A percentile compares a stretch with the other conserved stretches of the same genome.
Evolutionary conservation across 2,113 vertebrate species (phyloP).

Genomic region (Etheostoma cragini): DNA sequence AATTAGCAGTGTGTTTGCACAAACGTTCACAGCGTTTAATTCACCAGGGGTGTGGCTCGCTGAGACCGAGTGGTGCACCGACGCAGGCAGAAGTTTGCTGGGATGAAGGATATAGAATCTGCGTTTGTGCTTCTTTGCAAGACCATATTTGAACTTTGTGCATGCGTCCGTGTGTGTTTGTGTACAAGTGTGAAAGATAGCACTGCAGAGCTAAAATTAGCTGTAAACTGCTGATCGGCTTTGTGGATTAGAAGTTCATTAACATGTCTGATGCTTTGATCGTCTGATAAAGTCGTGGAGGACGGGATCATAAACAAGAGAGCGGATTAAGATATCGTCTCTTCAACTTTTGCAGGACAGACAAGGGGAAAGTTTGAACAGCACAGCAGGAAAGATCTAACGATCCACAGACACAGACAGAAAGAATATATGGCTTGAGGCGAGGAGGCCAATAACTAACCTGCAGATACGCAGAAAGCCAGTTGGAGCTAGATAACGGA

Average conservation of each 20-base stretch:
- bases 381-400: slow-evolving; percentile 6
- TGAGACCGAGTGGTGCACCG: slow-evolving; percentile 25
- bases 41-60: slow-evolving; percentile 44
- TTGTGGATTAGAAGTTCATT: slow-evolving; percentile 75
- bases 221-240: slow-evolving; percentile 54
- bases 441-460: slow-evolving; percentile 38
- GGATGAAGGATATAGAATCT: slow-evolving; percentile 26
- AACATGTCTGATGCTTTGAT: slow-evolving; percentile 59
- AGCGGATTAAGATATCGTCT: slow-evolving; percentile 33
- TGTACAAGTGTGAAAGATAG: not conserved
- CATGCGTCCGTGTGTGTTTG: not conserved
- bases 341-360: slow-evolving; percentile 43
- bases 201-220: slow-evolving; percentile 26
- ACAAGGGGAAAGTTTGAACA: slow-evolving; percentile 27
- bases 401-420: slow-evolving; percentile 30
- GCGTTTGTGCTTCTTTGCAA: slow-evolving; percentile 19
- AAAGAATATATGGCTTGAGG: slow-evolving; percentile 32
- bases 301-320: slow-evolving; percentile 16
- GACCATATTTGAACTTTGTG: slow-evolving; percentile 36
- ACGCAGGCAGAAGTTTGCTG: slow-evolving; percentile 6
- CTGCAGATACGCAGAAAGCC: slow-evolving; percentile 30
- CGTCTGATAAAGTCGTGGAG: slow-evolving; percentile 42
- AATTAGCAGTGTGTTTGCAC: slow-evolving; percentile 76
- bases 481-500: slow-evolving; percentile 46
- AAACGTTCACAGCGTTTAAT: slow-evolving; percentile 61